Evolutionary conservation across 2,888 invertebrate genomes (phyloP), one percentile per base, ranked within the genome.

Genomic region (Exephanes ischioxanthus): DNA sequence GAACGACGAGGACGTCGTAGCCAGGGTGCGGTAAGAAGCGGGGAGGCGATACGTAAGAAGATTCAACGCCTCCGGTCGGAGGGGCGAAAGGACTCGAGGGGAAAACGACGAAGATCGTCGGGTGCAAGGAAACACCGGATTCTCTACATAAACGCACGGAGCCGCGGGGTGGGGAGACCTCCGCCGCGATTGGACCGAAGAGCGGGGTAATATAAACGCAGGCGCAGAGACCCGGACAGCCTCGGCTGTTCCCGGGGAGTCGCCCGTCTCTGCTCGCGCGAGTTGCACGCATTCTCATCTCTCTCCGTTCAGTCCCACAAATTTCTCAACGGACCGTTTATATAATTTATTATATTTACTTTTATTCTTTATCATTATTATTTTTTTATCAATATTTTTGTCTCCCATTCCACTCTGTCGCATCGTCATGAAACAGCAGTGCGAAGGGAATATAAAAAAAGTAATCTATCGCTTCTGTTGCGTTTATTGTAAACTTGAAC

Each of bases 191-290:
- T 88, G 90, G 91, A 61, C 86, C 68, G n/a, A 19, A 19, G 22
- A n/a, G 55, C 73, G 80, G 77, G 83, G 78, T 82, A 48, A 79
- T 66, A 73, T 58, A 55, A 78, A 84, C 92, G 92, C 92, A 92
- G 86, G 92, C 92, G 92, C 92, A 90, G 89, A 90, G 81, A 89
- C 86, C 84, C 75, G 77, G 79, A 87, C 85, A 87, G 86, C 87
- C 87, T 71, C 87, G 87, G 83, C 83, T 85, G 89, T 88, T 90
- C 89, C 90, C 92, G 88, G 92, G 91, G 93, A 94, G 94, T 94
- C 91, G 90, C 90, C 93, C 91, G 92, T 92, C 90, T 92, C 91
- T 89, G 91, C 91, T 93, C 93, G 93, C 93, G 93, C 91, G 92
- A 92, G 92, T 93, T 90, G 91, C 92, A 93, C 92, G 92, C 93